Evolutionary conservation across 2,888 invertebrate genomes (phyloP).

Genomic region (Sinotaia quadrata): DNA sequence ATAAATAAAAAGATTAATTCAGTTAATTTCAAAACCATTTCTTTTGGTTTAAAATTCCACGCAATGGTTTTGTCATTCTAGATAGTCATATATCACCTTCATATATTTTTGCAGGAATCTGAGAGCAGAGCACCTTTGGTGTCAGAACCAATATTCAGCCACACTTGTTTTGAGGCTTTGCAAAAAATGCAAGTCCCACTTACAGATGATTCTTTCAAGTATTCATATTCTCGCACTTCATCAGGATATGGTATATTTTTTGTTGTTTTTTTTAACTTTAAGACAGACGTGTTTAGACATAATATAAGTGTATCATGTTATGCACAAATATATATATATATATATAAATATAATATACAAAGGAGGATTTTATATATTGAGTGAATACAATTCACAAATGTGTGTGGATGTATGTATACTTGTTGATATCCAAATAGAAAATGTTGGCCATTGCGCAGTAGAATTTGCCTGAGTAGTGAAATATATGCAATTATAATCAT

Average conservation of each 20-base stretch:
- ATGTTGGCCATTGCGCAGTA: too few relatives aligned
- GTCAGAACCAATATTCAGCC: not conserved
- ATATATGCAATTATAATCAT: too few relatives aligned
- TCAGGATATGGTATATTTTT: constrained; percentile 38
- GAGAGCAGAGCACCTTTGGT: constrained; percentile 7
- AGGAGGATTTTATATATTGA: too few relatives aligned
- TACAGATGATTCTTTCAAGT: constrained; percentile 47
- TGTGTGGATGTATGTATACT: too few relatives aligned
- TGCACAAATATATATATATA: not conserved
- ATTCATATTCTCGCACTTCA: constrained; percentile 31
- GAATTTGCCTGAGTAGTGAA: too few relatives aligned
- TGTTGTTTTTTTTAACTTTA: too few relatives aligned
- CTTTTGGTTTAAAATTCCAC: not conserved
- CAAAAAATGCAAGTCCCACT: constrained; percentile 20
- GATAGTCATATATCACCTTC: too few relatives aligned
- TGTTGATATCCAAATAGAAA: too few relatives aligned
- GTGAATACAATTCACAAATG: too few relatives aligned
- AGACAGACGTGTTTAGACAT: too few relatives aligned
- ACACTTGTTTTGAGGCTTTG: constrained; percentile 17
- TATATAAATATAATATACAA: not conserved
- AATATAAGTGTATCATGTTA: too few relatives aligned
- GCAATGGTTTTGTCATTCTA: not conserved
- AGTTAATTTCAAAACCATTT: not conserved
- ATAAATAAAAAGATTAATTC: not conserved
- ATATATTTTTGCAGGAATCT: too few relatives aligned